Conservation (phyloP, 2,113 vertebrate species). For the Oryzias woworae region DNA sequence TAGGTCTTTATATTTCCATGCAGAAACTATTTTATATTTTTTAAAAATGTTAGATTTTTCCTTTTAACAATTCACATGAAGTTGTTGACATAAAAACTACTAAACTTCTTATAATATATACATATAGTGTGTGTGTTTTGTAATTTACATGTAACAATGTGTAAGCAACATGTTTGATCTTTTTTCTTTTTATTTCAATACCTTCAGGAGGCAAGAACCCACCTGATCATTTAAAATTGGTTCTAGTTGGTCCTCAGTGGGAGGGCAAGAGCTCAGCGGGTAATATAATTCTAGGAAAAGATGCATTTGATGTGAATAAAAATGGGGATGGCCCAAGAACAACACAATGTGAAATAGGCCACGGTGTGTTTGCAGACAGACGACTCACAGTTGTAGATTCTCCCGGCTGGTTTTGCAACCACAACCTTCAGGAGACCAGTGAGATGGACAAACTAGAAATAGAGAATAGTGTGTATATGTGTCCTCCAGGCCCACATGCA, state of each 20-base stretch:
- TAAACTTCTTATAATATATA: too few relatives aligned
- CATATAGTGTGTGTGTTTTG: too few relatives aligned
- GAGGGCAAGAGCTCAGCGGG: background rate
- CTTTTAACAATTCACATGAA: too few relatives aligned
- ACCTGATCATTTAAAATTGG: background rate
- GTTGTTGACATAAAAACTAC: too few relatives aligned
- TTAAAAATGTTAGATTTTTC: background rate
- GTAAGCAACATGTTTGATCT: background rate
- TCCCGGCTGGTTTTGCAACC: conserved; percentile 2
- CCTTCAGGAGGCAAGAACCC: background rate
- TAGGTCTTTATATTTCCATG: background rate
- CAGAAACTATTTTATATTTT: too few relatives aligned
- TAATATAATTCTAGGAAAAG: conserved; percentile 19
- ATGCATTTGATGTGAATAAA: background rate
- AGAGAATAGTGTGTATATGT: conserved; percentile 14
- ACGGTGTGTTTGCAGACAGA: background rate
- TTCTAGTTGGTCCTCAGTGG: conserved; percentile 2
- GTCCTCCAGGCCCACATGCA: conserved; percentile 17
- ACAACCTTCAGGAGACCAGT: conserved; percentile 21
- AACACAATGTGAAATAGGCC: conserved; percentile 1
- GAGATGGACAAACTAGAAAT: conserved; percentile 26
- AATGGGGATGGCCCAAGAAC: background rate
- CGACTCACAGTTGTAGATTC: conserved; percentile 21
- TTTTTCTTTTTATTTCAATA: fast-evolving
- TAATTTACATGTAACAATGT: too few relatives aligned